Evolutionary conservation across 2,797 vertebrate genomes (phyloP).

Genomic region (Hozukius guyotensis): DNA sequence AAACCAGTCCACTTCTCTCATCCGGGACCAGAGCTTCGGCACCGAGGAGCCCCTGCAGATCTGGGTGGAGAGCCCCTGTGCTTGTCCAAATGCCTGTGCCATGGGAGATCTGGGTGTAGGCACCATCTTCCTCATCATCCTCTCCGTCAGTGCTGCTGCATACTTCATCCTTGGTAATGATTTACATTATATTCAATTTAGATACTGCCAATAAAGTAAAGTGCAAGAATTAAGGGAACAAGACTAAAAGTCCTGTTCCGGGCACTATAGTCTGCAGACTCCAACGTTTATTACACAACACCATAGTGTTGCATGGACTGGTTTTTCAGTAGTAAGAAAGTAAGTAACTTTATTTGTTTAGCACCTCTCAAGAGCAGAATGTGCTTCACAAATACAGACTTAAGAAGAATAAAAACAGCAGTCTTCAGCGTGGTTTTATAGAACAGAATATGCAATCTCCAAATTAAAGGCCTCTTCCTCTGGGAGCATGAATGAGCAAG

Average conservation of each 20-base stretch:
- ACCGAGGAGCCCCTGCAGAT: conserved; percentile 68
- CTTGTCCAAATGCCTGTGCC: conserved; percentile 80
- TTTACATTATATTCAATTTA: background rate
- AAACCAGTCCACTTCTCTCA: conserved; percentile 55
- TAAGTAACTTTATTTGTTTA: background rate
- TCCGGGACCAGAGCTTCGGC: conserved; percentile 47
- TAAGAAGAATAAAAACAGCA: background rate
- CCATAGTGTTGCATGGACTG: no score
- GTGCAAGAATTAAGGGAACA: background rate
- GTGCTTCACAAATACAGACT: background rate
- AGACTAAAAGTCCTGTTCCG: background rate
- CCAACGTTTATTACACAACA: background rate
- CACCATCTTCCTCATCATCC: conserved; percentile 82
- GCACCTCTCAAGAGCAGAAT: background rate
- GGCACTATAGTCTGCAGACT: background rate
- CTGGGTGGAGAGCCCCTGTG: conserved; percentile 82
- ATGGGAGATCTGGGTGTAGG: conserved; percentile 79
- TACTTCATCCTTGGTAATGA: conserved; percentile 82
- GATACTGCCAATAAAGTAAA: background rate
- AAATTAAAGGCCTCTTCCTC: background rate
- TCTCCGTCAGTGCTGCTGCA: conserved; percentile 74
- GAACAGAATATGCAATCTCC: background rate
- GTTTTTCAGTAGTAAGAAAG: background rate
- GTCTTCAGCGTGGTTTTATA: background rate
- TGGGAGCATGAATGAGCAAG: background rate